A percentile compares a stretch with the other conserved stretches of the same genome.
phyloP scores from a whole-genome alignment of 2,888 invertebrate species.

The Ochropleura plecta region DNA sequence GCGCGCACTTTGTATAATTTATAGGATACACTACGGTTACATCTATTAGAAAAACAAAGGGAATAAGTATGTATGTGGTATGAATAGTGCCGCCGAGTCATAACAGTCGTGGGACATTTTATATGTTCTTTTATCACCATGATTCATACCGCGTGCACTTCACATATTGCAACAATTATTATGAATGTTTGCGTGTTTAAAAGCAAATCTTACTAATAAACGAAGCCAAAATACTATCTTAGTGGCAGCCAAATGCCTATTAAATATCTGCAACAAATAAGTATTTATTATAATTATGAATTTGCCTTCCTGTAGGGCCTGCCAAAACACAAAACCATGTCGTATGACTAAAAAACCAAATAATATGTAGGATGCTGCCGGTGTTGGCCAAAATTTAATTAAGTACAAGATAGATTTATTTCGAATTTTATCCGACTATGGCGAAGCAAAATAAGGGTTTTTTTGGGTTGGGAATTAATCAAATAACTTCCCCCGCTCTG shows the following conservation, averaged over 20 bases:
- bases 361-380: neutral
- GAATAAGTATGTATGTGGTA: constrained; percentile 19
- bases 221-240: constrained; percentile 26
- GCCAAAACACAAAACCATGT: constrained; percentile 5
- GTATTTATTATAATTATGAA: neutral
- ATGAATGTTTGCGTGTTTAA: constrained; percentile 9
- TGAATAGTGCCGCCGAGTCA: constrained; percentile 35
- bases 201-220: constrained; percentile 17
- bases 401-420: neutral
- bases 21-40: constrained; percentile 7
- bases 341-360: neutral
- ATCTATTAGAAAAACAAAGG: constrained; percentile 43
- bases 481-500: too few species aligned
- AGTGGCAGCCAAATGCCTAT: constrained; percentile 9
- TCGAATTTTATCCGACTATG: neutral
- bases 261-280: constrained; percentile 10
- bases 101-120: constrained; percentile 33
- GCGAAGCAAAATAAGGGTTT: too few species aligned
- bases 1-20: constrained; percentile 24
- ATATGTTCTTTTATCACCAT: constrained; percentile 46
- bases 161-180: constrained; percentile 41
- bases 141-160: constrained; percentile 44
- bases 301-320: constrained; percentile 1
- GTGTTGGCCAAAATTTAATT: neutral
- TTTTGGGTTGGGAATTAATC: too few species aligned